Conservation (phyloP, 1,140 invertebrate species). For the Anagrus nilaparvatae region DNA sequence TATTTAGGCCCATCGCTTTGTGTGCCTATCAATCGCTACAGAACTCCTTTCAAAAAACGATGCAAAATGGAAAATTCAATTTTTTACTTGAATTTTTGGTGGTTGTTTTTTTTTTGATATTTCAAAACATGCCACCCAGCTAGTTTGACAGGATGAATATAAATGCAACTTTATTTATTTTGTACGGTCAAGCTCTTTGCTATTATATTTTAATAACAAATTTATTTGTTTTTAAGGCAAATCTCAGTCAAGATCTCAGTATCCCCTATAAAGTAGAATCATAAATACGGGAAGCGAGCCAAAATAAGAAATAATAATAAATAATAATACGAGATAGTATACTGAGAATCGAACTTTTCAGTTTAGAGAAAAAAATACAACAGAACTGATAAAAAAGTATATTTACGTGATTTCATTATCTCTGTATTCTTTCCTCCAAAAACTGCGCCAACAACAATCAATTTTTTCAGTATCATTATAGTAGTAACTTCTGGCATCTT, state of each 20-base stretch:
- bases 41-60: too few relatives aligned
- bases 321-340: not conserved
- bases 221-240: not conserved
- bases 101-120: too few relatives aligned
- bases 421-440: conserved; percentile 44
- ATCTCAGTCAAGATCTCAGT: not conserved
- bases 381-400: not conserved
- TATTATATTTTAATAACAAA: too few relatives aligned
- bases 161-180: too few relatives aligned
- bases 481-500: conserved; percentile 36
- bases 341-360: not conserved
- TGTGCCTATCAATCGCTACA: too few relatives aligned
- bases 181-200: too few relatives aligned
- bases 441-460: conserved; percentile 53
- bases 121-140: too few relatives aligned
- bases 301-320: not conserved
- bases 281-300: not conserved
- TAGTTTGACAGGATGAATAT: too few relatives aligned
- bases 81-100: too few relatives aligned
- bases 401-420: conserved; percentile 32
- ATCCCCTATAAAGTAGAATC: not conserved
- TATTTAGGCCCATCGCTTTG: too few relatives aligned
- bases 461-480: conserved; percentile 40
- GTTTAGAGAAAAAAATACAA: not conserved
- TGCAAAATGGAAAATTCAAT: too few relatives aligned